Percentiles rank a stretch among this genome's conserved stretches.
phyloP scores from a whole-genome alignment of 2,797 vertebrate species.

The Luscinia luscinia region DNA sequence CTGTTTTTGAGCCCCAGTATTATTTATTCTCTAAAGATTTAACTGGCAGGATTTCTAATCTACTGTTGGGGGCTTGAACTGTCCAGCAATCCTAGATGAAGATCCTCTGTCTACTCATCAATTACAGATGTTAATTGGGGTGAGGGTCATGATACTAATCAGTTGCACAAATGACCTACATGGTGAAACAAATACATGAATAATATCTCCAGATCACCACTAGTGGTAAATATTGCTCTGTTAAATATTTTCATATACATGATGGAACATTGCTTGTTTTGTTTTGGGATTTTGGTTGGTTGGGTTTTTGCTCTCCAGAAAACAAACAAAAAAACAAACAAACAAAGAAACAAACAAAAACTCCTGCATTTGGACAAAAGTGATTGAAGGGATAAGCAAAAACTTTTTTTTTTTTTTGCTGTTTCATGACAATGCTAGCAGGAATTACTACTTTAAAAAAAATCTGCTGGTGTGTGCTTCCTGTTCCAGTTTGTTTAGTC shows the following conservation, averaged over 20 bases:
- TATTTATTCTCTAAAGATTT: background rate
- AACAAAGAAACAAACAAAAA: background rate
- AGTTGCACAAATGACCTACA: background rate
- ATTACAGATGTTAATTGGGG: background rate
- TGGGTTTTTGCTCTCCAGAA: background rate
- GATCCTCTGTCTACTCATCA: background rate
- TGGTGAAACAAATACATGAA: background rate
- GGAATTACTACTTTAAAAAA: conserved; percentile 68
- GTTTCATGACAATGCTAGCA: conserved; percentile 71
- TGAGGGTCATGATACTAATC: background rate
- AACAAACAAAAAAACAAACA: background rate
- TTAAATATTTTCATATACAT: background rate
- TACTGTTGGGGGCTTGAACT: background rate
- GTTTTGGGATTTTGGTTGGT: background rate
- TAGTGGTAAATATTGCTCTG: background rate
- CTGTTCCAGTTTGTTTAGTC: conserved; percentile 77
- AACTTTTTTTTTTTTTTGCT: background rate
- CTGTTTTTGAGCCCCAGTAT: background rate
- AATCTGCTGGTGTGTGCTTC: conserved; percentile 74
- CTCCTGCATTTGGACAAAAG: background rate
- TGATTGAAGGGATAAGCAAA: background rate
- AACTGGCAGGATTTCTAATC: background rate
- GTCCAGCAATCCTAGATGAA: background rate
- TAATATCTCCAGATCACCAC: background rate
- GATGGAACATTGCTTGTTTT: background rate